Evolutionary conservation across 2,797 vertebrate genomes (phyloP).

Genomic region (Numenius phaeopus): DNA sequence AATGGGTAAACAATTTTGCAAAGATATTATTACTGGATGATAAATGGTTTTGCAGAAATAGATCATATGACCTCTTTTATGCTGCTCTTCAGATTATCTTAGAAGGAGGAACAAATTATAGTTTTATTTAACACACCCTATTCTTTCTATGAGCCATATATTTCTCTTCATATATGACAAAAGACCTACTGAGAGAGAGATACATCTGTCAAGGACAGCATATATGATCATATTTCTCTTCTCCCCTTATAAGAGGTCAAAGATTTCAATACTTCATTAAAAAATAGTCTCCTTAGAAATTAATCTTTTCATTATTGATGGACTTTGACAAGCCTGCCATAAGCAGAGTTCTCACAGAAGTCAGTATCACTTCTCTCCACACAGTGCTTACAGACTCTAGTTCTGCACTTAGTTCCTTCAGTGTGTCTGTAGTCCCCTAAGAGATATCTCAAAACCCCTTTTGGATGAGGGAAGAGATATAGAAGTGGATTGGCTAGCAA

Average conservation of each 20-base stretch:
- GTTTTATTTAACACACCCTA: conserved; percentile 20
- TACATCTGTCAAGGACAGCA: conserved; percentile 7
- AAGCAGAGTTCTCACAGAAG: background rate
- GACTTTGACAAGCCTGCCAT: background rate
- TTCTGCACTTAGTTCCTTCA: background rate
- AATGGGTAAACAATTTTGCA: conserved; percentile 80
- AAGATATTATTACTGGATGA: conserved; percentile 64
- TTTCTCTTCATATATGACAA: conserved; percentile 32
- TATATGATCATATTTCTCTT: conserved; percentile 13
- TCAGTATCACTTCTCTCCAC: background rate
- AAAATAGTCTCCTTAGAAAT: conserved; percentile 12
- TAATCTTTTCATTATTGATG: background rate
- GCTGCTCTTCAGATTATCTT: conserved; percentile 75
- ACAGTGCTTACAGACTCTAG: background rate
- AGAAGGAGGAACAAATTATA: conserved; percentile 49
- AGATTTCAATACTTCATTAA: background rate
- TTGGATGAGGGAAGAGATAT: background rate
- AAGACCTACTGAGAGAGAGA: conserved; percentile 39
- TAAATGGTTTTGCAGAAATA: conserved; percentile 61
- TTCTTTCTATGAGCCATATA: conserved; percentile 30
- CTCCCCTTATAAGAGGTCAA: background rate
- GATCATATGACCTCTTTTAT: conserved; percentile 61
- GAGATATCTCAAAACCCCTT: background rate
- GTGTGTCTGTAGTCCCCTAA: background rate
- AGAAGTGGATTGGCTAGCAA: background rate